phyloP scores from a whole-genome alignment of 2,797 vertebrate species.

The Myotis vivesi region DNA sequence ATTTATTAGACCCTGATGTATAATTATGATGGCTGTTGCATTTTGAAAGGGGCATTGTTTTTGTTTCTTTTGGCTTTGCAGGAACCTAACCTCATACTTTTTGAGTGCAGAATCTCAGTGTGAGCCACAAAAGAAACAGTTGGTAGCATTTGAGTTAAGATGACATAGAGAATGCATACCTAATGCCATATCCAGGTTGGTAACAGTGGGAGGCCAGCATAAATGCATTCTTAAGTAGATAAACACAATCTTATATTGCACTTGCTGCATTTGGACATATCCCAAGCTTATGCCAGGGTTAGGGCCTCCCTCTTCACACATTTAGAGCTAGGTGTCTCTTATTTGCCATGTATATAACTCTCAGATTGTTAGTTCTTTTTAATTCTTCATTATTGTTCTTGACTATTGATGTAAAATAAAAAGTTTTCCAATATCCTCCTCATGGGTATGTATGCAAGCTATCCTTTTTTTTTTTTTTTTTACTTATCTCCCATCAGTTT shows the following conservation, averaged over 20 bases:
- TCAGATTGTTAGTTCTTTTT: not conserved
- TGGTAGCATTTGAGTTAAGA: conserved; percentile 23
- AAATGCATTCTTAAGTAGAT: conserved; percentile 57
- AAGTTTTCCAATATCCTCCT: not conserved
- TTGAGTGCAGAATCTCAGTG: not conserved
- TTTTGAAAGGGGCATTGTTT: not conserved
- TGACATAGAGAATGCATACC: not conserved
- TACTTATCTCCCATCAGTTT: not conserved
- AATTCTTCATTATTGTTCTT: not conserved
- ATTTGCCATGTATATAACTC: not conserved
- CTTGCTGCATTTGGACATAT: not conserved
- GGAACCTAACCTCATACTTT: not conserved
- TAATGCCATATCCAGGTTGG: not conserved
- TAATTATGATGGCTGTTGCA: not conserved
- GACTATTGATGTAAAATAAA: not conserved
- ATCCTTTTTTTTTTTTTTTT: not conserved
- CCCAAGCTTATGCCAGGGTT: not conserved
- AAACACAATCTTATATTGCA: not conserved
- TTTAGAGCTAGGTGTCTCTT: not conserved
- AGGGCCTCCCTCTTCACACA: not conserved
- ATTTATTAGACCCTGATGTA: not conserved
- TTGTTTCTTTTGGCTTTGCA: conserved; percentile 9
- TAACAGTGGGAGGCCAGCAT: not conserved
- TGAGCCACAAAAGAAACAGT: not conserved
- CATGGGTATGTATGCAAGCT: not conserved